These are phyloP conservation scores for Rhea americana DNA, from an alignment of 2,113 vertebrate genomes.

Conservation along the genomic window DNA sequence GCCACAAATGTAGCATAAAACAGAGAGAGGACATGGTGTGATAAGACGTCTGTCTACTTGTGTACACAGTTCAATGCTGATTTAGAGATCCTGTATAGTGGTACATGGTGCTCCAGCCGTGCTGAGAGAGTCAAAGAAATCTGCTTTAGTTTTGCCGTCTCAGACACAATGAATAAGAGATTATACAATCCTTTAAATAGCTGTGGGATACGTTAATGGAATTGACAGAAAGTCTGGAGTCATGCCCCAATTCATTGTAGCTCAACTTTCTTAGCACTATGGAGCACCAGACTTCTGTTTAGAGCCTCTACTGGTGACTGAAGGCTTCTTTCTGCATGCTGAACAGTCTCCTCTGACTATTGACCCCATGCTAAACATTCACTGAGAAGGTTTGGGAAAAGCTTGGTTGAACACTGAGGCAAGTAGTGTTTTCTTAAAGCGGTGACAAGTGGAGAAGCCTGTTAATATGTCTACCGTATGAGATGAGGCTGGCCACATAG, in stretches of 20 bases:
- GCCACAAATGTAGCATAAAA: conserved; percentile 56
- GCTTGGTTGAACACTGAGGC: not conserved
- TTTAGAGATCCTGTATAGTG: not conserved
- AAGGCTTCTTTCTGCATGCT: not conserved
- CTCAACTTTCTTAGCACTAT: not conserved
- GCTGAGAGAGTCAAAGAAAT: not conserved
- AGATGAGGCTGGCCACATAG: not conserved
- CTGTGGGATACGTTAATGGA: not conserved
- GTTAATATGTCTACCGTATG: not conserved
- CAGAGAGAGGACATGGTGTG: not conserved
- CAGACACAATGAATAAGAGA: not conserved
- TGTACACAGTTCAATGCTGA: not conserved
- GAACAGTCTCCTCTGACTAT: not conserved
- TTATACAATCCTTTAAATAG: not conserved
- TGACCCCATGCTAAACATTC: not conserved
- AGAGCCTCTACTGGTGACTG: not conserved
- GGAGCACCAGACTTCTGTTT: not conserved
- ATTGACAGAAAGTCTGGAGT: not conserved
- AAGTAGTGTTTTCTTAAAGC: not conserved
- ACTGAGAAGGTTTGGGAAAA: not conserved
- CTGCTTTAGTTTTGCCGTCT: conserved; percentile 1
- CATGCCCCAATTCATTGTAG: not conserved
- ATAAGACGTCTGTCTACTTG: not conserved
- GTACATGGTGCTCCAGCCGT: fast-evolving
- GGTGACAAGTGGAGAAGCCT: not conserved